Conservation (phyloP, 2,113 vertebrate genomes). For the Lampris megalopsis region DNA sequence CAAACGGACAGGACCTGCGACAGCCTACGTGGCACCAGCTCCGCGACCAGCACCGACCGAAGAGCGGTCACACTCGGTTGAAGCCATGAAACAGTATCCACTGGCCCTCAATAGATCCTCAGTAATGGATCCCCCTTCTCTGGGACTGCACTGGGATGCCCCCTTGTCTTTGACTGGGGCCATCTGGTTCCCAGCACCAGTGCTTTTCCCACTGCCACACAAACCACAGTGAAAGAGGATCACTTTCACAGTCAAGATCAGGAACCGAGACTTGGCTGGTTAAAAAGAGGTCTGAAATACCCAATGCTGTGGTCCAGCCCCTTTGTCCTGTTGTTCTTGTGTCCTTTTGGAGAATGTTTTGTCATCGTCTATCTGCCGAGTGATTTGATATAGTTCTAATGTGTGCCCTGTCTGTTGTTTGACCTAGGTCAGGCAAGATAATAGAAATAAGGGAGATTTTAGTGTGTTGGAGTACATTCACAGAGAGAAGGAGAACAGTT, state of each 20-base stretch:
- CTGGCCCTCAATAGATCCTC: constrained; percentile 73
- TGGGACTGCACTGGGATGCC: constrained; percentile 64
- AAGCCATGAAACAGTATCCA: constrained; percentile 80
- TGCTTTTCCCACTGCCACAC: constrained; percentile 69
- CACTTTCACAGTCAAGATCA: constrained; percentile 71
- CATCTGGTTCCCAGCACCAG: constrained; percentile 71
- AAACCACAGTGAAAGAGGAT: constrained; percentile 72
- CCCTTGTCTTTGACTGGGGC: constrained; percentile 66
- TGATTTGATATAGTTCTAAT: constrained; percentile 52
- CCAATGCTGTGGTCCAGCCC: constrained; percentile 45
- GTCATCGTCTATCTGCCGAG: constrained; percentile 42
- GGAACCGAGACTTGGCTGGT: constrained; percentile 64
- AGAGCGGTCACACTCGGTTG: constrained; percentile 71
- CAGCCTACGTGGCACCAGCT: constrained; percentile 57
- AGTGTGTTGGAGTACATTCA: neutral
- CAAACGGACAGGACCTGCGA: constrained; percentile 44
- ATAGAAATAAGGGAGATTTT: constrained; percentile 15
- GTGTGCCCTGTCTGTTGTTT: constrained; percentile 13
- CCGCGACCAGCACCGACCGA: constrained; percentile 27
- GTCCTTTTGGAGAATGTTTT: constrained; percentile 44
- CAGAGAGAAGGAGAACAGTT: neutral
- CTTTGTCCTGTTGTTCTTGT: constrained; percentile 64
- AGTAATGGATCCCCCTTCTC: constrained; percentile 72
- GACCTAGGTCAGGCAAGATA: constrained; percentile 20
- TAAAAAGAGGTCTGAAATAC: constrained; percentile 63